Conservation (phyloP, 2,113 vertebrate genomes). For the Chroicocephalus ridibundus region DNA sequence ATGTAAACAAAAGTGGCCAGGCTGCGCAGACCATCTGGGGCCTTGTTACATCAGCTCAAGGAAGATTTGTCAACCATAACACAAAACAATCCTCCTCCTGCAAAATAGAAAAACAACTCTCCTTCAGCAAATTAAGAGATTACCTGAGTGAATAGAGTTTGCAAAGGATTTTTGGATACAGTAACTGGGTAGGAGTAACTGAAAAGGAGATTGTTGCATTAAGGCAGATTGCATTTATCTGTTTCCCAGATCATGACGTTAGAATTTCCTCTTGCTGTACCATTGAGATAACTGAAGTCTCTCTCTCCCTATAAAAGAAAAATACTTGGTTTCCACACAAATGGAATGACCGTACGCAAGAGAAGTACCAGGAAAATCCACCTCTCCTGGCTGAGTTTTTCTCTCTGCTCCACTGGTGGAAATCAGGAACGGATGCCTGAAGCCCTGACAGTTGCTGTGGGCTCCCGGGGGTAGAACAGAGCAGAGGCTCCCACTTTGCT, state of each 20-base stretch:
- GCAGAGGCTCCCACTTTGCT: neutral
- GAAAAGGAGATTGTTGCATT: neutral
- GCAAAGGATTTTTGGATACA: neutral
- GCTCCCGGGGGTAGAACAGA: neutral
- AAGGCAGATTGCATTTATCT: neutral
- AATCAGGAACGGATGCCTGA: neutral
- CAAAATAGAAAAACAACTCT: neutral
- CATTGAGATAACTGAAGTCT: neutral
- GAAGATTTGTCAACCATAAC: neutral
- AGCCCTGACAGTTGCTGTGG: neutral
- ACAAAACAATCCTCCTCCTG: neutral
- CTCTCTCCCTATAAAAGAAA: neutral
- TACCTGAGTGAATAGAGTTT: neutral
- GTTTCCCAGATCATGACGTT: neutral
- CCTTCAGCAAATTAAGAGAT: neutral
- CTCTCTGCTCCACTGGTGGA: neutral
- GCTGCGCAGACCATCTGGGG: constrained; percentile 55
- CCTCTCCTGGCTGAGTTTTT: neutral
- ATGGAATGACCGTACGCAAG: neutral
- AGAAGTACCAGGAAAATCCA: neutral
- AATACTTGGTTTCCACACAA: neutral
- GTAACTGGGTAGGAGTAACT: neutral
- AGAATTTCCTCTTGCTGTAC: neutral
- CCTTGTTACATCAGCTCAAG: constrained; percentile 60
- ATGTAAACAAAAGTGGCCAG: constrained; percentile 57